phyloP scores from a whole-genome alignment of 2,888 invertebrate species.

The Seira sanloemensis region DNA sequence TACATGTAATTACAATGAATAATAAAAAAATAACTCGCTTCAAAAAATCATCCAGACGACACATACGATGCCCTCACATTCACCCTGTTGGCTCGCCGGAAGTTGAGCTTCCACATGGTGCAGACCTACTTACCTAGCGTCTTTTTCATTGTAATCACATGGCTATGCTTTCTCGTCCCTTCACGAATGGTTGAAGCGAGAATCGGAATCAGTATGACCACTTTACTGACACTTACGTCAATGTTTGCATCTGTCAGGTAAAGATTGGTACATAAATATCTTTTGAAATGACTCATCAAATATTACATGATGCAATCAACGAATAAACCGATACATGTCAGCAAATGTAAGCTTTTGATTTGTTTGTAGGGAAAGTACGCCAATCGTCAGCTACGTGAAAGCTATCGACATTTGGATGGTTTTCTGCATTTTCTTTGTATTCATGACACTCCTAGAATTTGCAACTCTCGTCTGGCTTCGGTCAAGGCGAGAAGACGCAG shows the following conservation, averaged over 20 bases:
- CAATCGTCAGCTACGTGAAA: conserved; percentile 68
- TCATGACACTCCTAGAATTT: conserved; percentile 64
- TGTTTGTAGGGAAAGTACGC: conserved; percentile 64
- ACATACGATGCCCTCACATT: conserved; percentile 54
- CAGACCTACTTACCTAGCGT: conserved; percentile 68
- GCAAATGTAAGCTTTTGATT: neutral
- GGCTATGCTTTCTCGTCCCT: conserved; percentile 69
- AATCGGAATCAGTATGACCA: conserved; percentile 71
- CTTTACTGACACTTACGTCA: conserved; percentile 68
- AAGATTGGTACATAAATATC: neutral
- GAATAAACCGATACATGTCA: too few relatives aligned
- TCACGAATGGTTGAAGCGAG: conserved; percentile 68
- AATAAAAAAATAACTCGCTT: conserved; percentile 11
- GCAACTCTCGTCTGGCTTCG: conserved; percentile 57
- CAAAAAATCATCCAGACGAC: conserved; percentile 33
- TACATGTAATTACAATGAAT: neutral
- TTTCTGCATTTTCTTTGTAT: conserved; percentile 68
- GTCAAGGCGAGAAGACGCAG: conserved; percentile 41
- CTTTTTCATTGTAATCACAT: conserved; percentile 71
- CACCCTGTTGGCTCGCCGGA: conserved; percentile 50
- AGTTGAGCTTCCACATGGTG: conserved; percentile 68
- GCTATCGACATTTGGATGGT: conserved; percentile 69
- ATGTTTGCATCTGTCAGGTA: conserved; percentile 71
- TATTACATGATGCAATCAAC: neutral
- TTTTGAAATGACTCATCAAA: neutral